Conservation (phyloP, 2,888 invertebrate genomes). For the Brachypalpus laphriformis region DNA sequence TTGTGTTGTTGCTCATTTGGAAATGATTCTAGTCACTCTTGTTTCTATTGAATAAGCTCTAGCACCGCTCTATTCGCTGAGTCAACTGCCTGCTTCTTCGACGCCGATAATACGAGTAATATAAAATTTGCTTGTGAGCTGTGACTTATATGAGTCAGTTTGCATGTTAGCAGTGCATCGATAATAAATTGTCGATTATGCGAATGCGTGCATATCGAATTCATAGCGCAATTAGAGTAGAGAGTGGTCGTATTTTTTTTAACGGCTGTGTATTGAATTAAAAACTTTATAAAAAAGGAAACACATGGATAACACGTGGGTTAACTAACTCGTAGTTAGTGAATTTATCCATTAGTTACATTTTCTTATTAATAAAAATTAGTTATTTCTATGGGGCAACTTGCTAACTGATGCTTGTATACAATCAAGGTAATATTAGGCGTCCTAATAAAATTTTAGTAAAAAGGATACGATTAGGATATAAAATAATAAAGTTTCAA, state of each 20-base stretch:
- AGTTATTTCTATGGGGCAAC: too few species aligned
- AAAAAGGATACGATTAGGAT: too few species aligned
- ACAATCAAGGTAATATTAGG: too few species aligned
- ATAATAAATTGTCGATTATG: constrained; percentile 46
- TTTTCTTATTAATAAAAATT: too few species aligned
- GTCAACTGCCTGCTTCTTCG: neutral
- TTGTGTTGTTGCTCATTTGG: constrained; percentile 46
- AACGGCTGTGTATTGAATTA: neutral
- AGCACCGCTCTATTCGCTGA: neutral
- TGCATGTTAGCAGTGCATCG: constrained; percentile 12
- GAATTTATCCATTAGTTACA: too few species aligned
- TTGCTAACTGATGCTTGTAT: too few species aligned
- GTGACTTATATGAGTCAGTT: neutral
- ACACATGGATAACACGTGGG: too few species aligned
- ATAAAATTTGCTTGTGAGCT: constrained; percentile 3
- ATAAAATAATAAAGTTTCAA: too few species aligned
- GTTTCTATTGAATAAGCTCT: constrained; percentile 49
- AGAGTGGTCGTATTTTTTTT: neutral
- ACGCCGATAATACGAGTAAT: neutral
- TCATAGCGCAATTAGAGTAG: neutral
- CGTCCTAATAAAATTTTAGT: too few species aligned
- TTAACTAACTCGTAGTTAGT: too few species aligned
- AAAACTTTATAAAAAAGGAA: too few species aligned
- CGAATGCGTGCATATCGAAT: constrained; percentile 23
- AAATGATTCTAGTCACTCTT: constrained; percentile 52